A percentile compares a stretch with the other conserved stretches of the same genome.
Evolutionary conservation across 2,797 vertebrate genomes (phyloP).

Genomic region (Calcarius lapponicus): DNA sequence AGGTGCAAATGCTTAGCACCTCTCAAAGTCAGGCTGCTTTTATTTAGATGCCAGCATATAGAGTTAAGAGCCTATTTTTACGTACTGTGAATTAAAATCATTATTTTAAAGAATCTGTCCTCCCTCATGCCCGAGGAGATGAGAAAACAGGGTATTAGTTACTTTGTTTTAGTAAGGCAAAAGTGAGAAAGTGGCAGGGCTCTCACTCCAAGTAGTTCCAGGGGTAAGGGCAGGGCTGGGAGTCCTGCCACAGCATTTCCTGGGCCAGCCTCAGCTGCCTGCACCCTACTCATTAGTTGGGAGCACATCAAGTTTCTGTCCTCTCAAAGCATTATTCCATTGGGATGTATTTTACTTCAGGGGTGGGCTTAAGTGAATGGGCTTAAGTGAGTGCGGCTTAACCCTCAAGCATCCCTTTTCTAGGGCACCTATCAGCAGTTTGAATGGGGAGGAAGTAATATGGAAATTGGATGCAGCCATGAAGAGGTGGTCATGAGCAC

Average conservation of each 20-base stretch:
- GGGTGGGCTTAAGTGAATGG: background rate
- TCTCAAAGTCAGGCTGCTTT: conserved; percentile 71
- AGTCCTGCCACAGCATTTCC: rapidly evolving
- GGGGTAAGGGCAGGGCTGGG: background rate
- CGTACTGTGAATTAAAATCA: conserved; percentile 53
- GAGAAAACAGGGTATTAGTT: background rate
- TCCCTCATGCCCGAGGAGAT: conserved; percentile 14
- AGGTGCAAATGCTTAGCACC: conserved; percentile 68
- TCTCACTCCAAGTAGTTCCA: background rate
- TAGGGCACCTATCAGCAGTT: background rate
- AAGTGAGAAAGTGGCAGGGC: background rate
- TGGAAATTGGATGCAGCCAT: background rate
- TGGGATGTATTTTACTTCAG: background rate
- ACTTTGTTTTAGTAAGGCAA: background rate
- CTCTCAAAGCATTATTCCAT: background rate
- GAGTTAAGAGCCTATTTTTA: conserved; percentile 66
- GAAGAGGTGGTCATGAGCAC: background rate
- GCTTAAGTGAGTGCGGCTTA: background rate
- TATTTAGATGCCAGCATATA: conserved; percentile 65
- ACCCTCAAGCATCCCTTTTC: background rate
- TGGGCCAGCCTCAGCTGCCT: background rate
- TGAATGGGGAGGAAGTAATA: background rate
- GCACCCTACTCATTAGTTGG: rapidly evolving
- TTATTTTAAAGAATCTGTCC: conserved; percentile 64
- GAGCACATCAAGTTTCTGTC: background rate